Conservation (phyloP, 2,113 vertebrate genomes). For the Planiliza haematocheilus region DNA sequence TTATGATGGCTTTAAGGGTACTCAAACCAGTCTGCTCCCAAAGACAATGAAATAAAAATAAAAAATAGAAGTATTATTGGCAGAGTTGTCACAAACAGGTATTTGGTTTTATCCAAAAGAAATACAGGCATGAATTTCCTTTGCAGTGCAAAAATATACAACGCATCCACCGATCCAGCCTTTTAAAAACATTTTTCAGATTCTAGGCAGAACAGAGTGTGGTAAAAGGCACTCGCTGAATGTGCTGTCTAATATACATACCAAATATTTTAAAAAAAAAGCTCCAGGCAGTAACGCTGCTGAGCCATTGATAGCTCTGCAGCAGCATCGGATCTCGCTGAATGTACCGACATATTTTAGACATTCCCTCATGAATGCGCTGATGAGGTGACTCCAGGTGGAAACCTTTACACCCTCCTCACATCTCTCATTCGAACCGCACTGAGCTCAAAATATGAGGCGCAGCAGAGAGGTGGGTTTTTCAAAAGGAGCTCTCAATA, state of each 20-base stretch:
- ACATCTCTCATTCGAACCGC: background rate
- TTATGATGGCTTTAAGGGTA: background rate
- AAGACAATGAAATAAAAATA: no score
- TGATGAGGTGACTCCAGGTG: constrained; percentile 12
- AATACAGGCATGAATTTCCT: background rate
- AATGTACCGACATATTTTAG: constrained; percentile 5
- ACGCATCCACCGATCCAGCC: no score
- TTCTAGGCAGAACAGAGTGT: background rate
- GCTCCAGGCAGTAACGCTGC: background rate
- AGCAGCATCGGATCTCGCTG: constrained; percentile 6
- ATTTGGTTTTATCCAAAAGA: no score
- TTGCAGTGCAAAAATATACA: background rate
- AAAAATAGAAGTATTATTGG: no score
- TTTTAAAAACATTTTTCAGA: background rate
- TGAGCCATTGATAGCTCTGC: constrained; percentile 15
- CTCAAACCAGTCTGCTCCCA: no score
- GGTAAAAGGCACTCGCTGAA: background rate
- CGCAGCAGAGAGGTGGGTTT: background rate
- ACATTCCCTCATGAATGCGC: background rate
- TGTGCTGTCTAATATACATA: background rate
- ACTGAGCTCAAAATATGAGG: background rate
- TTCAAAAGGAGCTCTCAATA: background rate
- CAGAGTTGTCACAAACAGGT: no score
- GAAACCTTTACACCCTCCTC: background rate
- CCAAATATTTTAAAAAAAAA: constrained; percentile 6